A percentile compares a stretch with the other conserved stretches of the same genome.
phyloP scores from a whole-genome alignment of 2,797 vertebrate species.

The Eremophila alpestris region DNA sequence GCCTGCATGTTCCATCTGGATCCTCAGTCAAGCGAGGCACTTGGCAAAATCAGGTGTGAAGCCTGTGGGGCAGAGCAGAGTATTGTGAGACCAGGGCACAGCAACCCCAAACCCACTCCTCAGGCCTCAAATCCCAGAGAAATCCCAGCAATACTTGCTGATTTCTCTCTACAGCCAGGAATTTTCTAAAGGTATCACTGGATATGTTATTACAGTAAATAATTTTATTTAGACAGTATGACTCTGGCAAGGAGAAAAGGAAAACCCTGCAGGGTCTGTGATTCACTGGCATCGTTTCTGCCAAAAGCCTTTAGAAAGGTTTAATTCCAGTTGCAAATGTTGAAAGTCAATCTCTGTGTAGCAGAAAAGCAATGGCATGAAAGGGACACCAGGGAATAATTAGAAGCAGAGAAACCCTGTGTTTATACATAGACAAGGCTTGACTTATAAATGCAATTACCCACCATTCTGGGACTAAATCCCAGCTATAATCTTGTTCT shows the following conservation, averaged over 20 bases:
- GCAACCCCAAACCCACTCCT: not conserved
- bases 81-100: fast-evolving
- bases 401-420: slow-evolving; percentile 37
- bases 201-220: not conserved
- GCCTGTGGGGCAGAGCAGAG: not conserved
- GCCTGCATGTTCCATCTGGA: not conserved
- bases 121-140: not conserved
- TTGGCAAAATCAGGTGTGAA: not conserved
- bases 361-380: not conserved
- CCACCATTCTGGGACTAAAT: slow-evolving; percentile 25
- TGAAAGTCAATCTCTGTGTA: not conserved
- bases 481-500: slow-evolving; percentile 46
- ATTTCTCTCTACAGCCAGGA: not conserved
- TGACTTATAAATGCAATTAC: slow-evolving; percentile 57
- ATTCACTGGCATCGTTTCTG: not conserved
- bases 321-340: not conserved
- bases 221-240: not conserved
- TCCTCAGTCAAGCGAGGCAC: not conserved
- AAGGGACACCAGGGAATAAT: slow-evolving; percentile 47
- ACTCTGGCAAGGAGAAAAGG: not conserved
- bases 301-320: not conserved
- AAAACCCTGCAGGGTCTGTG: not conserved
- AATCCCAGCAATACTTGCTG: not conserved
- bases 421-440: slow-evolving; percentile 58
- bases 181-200: not conserved